Evolutionary conservation across 2,113 vertebrate species (phyloP).

Genomic region (Perognathus longimembris): DNA sequence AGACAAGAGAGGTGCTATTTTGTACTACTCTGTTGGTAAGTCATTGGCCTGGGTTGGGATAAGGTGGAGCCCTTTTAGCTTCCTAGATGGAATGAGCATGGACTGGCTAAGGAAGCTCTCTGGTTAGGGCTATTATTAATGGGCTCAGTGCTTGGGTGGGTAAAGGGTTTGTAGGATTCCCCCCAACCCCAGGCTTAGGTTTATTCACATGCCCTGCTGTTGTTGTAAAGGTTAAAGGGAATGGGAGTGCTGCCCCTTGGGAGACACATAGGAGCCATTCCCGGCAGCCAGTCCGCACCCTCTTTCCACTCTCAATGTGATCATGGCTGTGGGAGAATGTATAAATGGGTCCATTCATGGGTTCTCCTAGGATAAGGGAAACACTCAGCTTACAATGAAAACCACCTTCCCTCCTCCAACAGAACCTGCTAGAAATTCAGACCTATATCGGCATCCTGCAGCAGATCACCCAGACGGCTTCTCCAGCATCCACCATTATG

Average conservation of each 20-base stretch:
- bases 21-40: background rate
- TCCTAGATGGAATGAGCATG: background rate
- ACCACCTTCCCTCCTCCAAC: constrained; percentile 42
- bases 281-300: background rate
- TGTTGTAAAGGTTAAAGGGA: background rate
- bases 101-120: background rate
- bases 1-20: background rate
- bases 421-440: constrained; percentile 97
- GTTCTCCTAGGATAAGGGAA: background rate
- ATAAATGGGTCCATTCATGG: background rate
- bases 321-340: rapidly evolving
- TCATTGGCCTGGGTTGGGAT: background rate
- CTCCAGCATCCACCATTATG: constrained; percentile 86
- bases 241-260: rapidly evolving
- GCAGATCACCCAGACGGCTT: constrained; percentile 93
- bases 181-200: background rate
- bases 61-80: background rate
- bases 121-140: background rate
- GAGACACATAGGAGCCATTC: background rate
- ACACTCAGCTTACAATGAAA: background rate
- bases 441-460: constrained; percentile 95
- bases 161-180: too few relatives aligned
- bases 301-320: background rate
- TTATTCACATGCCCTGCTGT: background rate
- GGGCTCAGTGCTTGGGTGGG: too few relatives aligned